Evolutionary conservation across 2,113 vertebrate species (phyloP).

Genomic region (Mobula birostris): DNA sequence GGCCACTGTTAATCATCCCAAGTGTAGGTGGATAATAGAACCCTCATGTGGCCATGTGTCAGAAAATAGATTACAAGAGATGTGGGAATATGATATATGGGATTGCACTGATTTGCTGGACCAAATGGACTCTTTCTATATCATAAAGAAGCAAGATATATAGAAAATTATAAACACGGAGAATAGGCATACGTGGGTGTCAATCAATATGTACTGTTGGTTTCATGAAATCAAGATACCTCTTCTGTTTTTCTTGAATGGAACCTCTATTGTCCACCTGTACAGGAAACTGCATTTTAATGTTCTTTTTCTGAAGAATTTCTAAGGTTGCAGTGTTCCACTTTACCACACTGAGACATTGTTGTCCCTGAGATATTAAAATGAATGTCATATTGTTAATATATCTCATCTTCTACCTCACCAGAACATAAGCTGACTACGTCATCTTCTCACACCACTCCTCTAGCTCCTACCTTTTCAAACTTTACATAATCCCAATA

Average conservation of each 20-base stretch:
- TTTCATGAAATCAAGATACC: background rate
- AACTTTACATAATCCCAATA: background rate
- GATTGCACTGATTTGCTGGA: no score
- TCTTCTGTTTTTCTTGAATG: background rate
- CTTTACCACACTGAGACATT: background rate
- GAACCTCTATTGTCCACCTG: background rate
- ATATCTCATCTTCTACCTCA: background rate
- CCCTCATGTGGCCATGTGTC: no score
- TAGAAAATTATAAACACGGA: no score
- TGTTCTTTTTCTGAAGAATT: background rate
- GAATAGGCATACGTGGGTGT: no score
- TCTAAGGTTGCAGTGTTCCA: background rate
- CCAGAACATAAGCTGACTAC: background rate
- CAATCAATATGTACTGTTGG: background rate
- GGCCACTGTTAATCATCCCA: no score
- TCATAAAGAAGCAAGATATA: no score
- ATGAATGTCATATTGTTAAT: background rate
- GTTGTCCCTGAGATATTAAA: background rate
- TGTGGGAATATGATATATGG: no score
- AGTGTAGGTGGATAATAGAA: no score
- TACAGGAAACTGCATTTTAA: background rate
- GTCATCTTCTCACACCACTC: background rate
- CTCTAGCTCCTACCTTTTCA: background rate
- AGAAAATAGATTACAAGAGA: no score
- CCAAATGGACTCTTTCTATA: no score